Evolutionary conservation across 2,888 invertebrate genomes (phyloP), one percentile per base, ranked within the genome.

Genomic region (Limnephilus rhombicus): DNA sequence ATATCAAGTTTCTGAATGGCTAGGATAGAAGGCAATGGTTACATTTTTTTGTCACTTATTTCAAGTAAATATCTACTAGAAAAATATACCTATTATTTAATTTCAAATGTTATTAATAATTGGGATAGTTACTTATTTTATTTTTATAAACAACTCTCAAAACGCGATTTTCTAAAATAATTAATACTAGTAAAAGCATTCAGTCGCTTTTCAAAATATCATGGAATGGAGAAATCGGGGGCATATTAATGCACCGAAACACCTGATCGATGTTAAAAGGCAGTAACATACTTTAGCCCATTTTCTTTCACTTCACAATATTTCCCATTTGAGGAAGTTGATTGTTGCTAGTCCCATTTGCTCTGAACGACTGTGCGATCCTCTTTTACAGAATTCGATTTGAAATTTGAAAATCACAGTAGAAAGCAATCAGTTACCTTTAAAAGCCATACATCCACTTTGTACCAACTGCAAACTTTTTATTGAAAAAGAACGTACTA

Each of bases 211-310:
- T 34, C 24, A 13, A 29, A 31, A 34, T 12, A 3, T 31, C 7
- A 12, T 81, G 12, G n/a, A 82, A 82, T 82, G 92, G 85, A 93
- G 83, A 80, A 87, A 85, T 85, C 90, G 89, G 91, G 89, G 89
- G 92, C 93, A 92, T 93, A 92, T 93, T 93, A 93, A 93, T 93
- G 92, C 90, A 34, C 31, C 37, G 91, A 83, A 93, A 92, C 93
- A 93, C 93, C 93, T 93, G 93, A 93, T 91, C 93, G 91, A 91
- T 91, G 82, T 85, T 68, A 92, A 90, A 92, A 68, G 89, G 92
- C 92, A 92, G 90, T 91, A 92, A 93, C 90, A 92, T 89, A 12
- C 15, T 82, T 29, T 82, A n/a, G 81, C 29, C 53, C 53, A 53
- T 53, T 53, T 53, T 18, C 53, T 53, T 15, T 13, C 53, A 3